phyloP scores from a whole-genome alignment of 2,888 invertebrate genomes.

The Sphinx pinastri region DNA sequence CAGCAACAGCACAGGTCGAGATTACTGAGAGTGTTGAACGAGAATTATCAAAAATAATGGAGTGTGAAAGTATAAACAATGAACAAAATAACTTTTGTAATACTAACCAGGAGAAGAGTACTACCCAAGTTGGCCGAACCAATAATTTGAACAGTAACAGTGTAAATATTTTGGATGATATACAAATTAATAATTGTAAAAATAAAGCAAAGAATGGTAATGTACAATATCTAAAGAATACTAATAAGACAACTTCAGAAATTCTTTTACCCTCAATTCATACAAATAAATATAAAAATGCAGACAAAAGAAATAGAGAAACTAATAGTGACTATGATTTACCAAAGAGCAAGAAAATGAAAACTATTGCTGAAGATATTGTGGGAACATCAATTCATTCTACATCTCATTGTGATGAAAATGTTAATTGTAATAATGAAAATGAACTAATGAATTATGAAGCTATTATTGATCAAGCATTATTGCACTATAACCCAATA shows the following conservation, averaged over 20 bases:
- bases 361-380: conserved; percentile 40
- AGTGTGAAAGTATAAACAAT: conserved; percentile 45
- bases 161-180: conserved; percentile 32
- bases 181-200: conserved; percentile 61
- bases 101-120: conserved; percentile 25
- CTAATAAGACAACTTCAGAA: conserved; percentile 59
- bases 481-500: conserved; percentile 52
- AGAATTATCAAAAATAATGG: conserved; percentile 66
- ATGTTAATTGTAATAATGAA: conserved; percentile 39
- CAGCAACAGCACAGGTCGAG: conserved; percentile 63
- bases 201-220: conserved; percentile 58
- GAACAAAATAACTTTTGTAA: conserved; percentile 11
- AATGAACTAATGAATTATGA: conserved; percentile 71
- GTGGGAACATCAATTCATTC: conserved; percentile 26
- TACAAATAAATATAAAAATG: conserved; percentile 49
- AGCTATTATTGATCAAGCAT: conserved; percentile 64
- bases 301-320: conserved; percentile 60
- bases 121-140: conserved; percentile 24
- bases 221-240: conserved; percentile 54
- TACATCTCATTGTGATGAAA: conserved; percentile 26
- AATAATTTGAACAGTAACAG: conserved; percentile 24
- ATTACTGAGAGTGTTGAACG: conserved; percentile 75
- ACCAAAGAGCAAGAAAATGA: conserved; percentile 52
- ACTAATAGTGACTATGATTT: conserved; percentile 42
- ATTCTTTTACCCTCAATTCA: conserved; percentile 58